Conservation (phyloP, 2,888 invertebrate species). For the Phaedon cochleariae region DNA sequence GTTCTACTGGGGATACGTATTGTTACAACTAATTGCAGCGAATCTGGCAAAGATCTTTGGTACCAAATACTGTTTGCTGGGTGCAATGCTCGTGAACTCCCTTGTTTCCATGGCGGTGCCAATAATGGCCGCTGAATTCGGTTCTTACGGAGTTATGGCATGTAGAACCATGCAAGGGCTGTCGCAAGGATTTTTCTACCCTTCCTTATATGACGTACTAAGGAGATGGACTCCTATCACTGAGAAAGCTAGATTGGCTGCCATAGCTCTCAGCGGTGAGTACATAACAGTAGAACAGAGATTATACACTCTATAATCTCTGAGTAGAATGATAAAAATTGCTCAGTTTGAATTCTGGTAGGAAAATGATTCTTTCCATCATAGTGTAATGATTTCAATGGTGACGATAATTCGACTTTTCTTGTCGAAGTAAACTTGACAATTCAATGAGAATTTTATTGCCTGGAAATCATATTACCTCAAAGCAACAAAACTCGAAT, state of each 20-base stretch:
- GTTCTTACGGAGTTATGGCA: slow-evolving; percentile 67
- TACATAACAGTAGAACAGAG: too few species aligned
- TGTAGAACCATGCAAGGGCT: slow-evolving; percentile 76
- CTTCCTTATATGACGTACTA: slow-evolving; percentile 74
- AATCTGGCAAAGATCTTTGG: slow-evolving; percentile 77
- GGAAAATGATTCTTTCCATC: too few species aligned
- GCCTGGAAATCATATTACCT: too few species aligned
- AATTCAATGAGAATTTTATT: too few species aligned
- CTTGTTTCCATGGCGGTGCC: slow-evolving; percentile 70
- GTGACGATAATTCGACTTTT: too few species aligned
- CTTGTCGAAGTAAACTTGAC: too few species aligned
- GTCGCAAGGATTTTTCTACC: slow-evolving; percentile 76
- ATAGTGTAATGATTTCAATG: too few species aligned
- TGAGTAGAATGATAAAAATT: too few species aligned
- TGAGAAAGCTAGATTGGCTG: slow-evolving; percentile 8
- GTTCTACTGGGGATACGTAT: slow-evolving; percentile 81
- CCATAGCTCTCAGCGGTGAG: too few species aligned
- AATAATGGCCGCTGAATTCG: slow-evolving; percentile 43
- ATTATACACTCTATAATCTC: too few species aligned
- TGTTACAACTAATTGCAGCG: slow-evolving; percentile 75
- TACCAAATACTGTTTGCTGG: slow-evolving; percentile 71
- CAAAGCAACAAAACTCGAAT: too few species aligned
- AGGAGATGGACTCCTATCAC: slow-evolving; percentile 69
- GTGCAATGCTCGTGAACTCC: slow-evolving; percentile 68
- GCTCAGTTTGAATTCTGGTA: too few species aligned